Evolutionary conservation across 1,140 invertebrate genomes (phyloP), one percentile per base, ranked within the genome.

Genomic region (Ceratosolen fusciceps): DNA sequence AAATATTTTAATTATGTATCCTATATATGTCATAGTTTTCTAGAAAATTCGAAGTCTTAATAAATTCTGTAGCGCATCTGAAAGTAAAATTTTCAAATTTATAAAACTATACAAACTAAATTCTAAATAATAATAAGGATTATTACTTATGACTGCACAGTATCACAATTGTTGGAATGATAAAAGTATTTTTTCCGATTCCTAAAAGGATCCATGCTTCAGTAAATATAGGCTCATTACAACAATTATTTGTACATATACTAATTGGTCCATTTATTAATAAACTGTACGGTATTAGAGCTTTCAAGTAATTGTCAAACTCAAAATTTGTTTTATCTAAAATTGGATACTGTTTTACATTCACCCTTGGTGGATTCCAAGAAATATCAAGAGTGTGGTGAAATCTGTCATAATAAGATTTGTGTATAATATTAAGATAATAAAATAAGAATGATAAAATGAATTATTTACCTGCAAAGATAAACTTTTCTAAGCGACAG

Each of bases 221-320:
- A 26, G 88, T 87, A 56, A 89, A 89, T 65, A 89, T 88, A 29
- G 87, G 84, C 67, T 88, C 83, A 80, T 85, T 85, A 58, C 87
- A 89, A 56, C 79, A 71, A 68, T 83, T 77, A 74, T 85, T 86
- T 29, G 85, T 56, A 52, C 88, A 89, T 67, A 87, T 82, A 62
- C 85, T 86, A 21, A 75, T 73, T 72, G 87, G 87, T 54, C 88
- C 88, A 75, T 88, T 89, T 24, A 73, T 75, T 31, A 88, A 75
- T 74, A 89, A 83, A 82, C 82, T 84, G 68, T 83, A 84, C 3
- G 81, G 68, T 68, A 80, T 70, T 70, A 29, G 62, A n/a, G 73
- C 56, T 58, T 19, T 75, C 39, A 74, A 49, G 31, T 10, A 60
- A 56, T 80, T 34, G 67, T 77, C 58, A 29, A 67, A 56, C 34